Conservation (phyloP, 2,797 vertebrate species). For the Morelia viridis region DNA sequence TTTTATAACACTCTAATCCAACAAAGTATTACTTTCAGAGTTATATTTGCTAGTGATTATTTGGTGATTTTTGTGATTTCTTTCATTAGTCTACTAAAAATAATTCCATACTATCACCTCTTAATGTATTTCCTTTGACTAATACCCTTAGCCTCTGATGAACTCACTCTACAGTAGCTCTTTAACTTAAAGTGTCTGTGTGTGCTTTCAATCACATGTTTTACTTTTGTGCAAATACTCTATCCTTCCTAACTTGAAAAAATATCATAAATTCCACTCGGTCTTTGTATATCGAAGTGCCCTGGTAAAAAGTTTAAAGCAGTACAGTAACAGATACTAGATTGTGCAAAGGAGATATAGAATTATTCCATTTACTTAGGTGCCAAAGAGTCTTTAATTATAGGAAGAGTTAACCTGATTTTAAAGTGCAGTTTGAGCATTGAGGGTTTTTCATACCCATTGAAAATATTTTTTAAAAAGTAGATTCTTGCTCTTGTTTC, state of each 20-base stretch:
- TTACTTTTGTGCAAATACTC: not conserved
- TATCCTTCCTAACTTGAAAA: not conserved
- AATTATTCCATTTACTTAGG: not conserved
- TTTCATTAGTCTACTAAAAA: not conserved
- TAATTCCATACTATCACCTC: not conserved
- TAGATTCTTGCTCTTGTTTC: not conserved
- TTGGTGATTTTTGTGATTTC: not conserved
- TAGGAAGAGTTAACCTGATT: not conserved
- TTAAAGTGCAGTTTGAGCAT: not conserved
- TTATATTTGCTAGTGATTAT: not conserved
- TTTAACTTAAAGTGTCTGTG: not conserved
- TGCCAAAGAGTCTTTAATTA: not conserved
- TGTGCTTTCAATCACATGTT: not conserved
- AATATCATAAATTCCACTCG: not conserved
- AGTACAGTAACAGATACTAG: not conserved
- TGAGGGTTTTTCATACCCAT: not conserved
- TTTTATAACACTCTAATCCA: constrained; percentile 39
- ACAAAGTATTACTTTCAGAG: constrained; percentile 15
- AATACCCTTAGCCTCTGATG: not conserved
- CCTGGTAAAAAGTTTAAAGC: not conserved
- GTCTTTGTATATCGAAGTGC: not conserved
- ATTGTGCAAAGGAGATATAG: not conserved
- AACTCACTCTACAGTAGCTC: not conserved
- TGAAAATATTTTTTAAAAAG: not conserved
- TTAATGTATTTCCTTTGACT: not conserved